Conservation (phyloP, 2,797 vertebrate genomes). For the Synaphobranchus kaupii region DNA sequence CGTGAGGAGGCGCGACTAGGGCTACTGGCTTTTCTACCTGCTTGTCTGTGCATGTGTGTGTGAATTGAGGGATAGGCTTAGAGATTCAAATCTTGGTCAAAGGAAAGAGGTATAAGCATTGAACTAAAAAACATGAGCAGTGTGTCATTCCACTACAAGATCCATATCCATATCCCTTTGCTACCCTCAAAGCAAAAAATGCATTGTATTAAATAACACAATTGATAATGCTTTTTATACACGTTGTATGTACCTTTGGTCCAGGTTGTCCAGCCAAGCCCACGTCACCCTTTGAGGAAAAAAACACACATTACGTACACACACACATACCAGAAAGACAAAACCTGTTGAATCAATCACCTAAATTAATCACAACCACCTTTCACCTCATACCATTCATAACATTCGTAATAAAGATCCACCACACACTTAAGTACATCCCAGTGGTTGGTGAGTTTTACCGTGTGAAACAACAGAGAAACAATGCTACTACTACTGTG, state of each 20-base stretch:
- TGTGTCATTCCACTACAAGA: background rate
- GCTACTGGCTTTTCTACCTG: background rate
- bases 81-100: background rate
- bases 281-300: slow-evolving; percentile 78
- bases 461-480: background rate
- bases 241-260: slow-evolving; percentile 74
- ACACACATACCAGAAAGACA: background rate
- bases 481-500: background rate
- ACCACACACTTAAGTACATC: background rate
- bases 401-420: background rate
- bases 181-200: background rate
- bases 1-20: background rate
- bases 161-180: background rate
- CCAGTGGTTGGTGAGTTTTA: background rate
- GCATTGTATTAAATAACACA: background rate
- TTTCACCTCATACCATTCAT: background rate
- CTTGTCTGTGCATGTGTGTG: background rate
- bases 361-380: background rate
- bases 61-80: background rate
- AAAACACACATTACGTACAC: background rate
- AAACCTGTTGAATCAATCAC: background rate
- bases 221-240: background rate
- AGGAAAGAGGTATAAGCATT: background rate
- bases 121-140: too few species aligned
- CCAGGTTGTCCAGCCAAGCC: slow-evolving; percentile 77